Percentiles rank a stretch among this genome's conserved stretches.
phyloP scores from a whole-genome alignment of 1,140 invertebrate genomes.

The Drosophila navojoa region DNA sequence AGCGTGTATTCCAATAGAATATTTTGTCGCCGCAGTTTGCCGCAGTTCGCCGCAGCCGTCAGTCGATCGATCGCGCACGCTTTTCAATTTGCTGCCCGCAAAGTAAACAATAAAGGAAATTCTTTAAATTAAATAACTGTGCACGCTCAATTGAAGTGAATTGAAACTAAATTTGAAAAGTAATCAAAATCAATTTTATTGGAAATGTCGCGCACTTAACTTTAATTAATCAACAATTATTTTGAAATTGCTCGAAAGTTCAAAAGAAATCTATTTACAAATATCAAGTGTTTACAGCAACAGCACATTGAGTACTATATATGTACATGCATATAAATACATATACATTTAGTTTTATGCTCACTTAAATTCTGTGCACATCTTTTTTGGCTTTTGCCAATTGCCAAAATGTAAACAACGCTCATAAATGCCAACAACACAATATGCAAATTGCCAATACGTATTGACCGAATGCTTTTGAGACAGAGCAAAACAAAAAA shows the following conservation, averaged over 20 bases:
- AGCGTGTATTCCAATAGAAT: slow-evolving; percentile 38
- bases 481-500: slow-evolving; percentile 55
- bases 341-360: slow-evolving; percentile 3
- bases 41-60: slow-evolving; percentile 45
- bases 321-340: too few species aligned
- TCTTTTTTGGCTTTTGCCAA: slow-evolving; percentile 37
- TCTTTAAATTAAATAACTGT: slow-evolving; percentile 70
- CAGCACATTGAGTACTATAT: neutral
- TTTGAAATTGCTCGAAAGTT: slow-evolving; percentile 40
- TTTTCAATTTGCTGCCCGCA: slow-evolving; percentile 2
- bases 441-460: slow-evolving; percentile 54
- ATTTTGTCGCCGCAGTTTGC: slow-evolving; percentile 39
- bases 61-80: slow-evolving; percentile 45
- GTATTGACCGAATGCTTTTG: slow-evolving; percentile 50
- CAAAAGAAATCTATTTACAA: slow-evolving; percentile 15
- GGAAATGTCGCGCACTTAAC: slow-evolving; percentile 20
- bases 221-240: slow-evolving; percentile 54
- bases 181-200: slow-evolving; percentile 60
- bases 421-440: slow-evolving; percentile 40
- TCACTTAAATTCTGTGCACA: neutral
- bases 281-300: slow-evolving; percentile 10
- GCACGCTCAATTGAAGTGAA: slow-evolving; percentile 13
- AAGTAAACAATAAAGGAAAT: slow-evolving; percentile 65
- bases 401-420: slow-evolving; percentile 65
- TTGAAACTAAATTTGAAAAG: slow-evolving; percentile 6